Percentiles rank a stretch among this genome's conserved stretches.
Evolutionary conservation across 2,113 vertebrate species (phyloP).

Genomic region (Nycticorax nycticorax): DNA sequence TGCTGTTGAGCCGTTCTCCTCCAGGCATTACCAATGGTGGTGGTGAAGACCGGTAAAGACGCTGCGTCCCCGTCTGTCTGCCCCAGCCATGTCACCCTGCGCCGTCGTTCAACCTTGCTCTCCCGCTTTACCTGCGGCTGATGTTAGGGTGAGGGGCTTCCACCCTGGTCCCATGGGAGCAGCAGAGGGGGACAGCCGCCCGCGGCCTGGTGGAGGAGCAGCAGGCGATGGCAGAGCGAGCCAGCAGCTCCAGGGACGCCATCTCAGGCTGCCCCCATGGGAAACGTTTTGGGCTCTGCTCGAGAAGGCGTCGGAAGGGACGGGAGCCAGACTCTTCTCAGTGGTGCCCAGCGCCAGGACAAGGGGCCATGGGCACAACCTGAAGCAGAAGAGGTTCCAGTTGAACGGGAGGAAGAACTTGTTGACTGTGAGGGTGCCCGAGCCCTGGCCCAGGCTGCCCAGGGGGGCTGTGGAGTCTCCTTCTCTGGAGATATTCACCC

Average conservation of each 20-base stretch:
- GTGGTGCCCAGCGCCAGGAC: too few species aligned
- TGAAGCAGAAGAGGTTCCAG: too few species aligned
- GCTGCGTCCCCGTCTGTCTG: background rate
- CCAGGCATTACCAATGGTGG: background rate
- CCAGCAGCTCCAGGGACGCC: fast-evolving
- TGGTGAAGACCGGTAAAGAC: background rate
- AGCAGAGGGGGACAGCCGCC: background rate
- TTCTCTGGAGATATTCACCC: too few species aligned
- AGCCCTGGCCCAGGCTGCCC: too few species aligned
- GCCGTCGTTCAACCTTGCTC: background rate
- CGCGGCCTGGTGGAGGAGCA: background rate
- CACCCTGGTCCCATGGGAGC: too few species aligned
- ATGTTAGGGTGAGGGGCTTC: too few species aligned
- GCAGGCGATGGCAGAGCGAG: background rate
- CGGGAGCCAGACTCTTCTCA: too few species aligned
- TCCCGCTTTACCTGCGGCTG: background rate
- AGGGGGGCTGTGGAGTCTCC: too few species aligned
- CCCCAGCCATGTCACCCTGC: background rate
- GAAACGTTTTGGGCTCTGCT: fast-evolving
- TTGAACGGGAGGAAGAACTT: too few species aligned
- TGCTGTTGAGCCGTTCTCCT: background rate
- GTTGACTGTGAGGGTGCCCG: too few species aligned
- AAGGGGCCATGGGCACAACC: too few species aligned
- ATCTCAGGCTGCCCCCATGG: fast-evolving
- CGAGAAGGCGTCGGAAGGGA: background rate